Conservation (phyloP, 2,113 vertebrate genomes). For the Phrynocephalus versicolor region DNA sequence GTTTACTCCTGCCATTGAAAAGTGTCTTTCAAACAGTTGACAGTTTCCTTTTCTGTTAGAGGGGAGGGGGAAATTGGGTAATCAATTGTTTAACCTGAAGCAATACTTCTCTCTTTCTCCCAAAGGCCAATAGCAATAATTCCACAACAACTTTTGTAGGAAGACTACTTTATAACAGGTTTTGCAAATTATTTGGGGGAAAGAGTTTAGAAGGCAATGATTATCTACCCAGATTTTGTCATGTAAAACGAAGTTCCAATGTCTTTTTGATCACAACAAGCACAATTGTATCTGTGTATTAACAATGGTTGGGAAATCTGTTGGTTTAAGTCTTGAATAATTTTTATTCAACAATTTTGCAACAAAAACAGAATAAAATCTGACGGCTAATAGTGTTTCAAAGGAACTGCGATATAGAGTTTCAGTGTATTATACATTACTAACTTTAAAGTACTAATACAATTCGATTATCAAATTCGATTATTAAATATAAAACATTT, state of each 20-base stretch:
- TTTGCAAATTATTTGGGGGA: background rate
- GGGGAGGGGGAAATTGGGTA: slow-evolving; percentile 27
- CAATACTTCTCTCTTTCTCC: slow-evolving; percentile 36
- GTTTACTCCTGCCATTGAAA: slow-evolving; percentile 53
- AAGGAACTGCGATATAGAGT: too few relatives aligned
- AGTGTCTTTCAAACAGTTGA: slow-evolving; percentile 45
- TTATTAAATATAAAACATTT: too few relatives aligned
- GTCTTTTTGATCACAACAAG: rapidly evolving
- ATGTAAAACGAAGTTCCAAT: background rate
- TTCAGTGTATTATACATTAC: too few relatives aligned
- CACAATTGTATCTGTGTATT: background rate
- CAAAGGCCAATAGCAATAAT: background rate
- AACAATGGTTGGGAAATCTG: too few relatives aligned
- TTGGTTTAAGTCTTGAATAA: too few relatives aligned
- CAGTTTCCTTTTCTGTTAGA: slow-evolving; percentile 56
- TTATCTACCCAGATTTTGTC: background rate
- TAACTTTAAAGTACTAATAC: too few relatives aligned
- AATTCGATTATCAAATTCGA: too few relatives aligned
- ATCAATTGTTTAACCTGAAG: slow-evolving; percentile 24
- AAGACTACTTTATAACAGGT: background rate
- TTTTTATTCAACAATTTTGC: too few relatives aligned
- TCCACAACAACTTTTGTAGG: background rate
- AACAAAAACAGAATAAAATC: too few relatives aligned
- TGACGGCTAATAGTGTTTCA: too few relatives aligned
- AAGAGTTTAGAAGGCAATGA: slow-evolving; percentile 7